Evolutionary conservation across 2,888 invertebrate genomes (phyloP).

Genomic region (Xylophagus ater): DNA sequence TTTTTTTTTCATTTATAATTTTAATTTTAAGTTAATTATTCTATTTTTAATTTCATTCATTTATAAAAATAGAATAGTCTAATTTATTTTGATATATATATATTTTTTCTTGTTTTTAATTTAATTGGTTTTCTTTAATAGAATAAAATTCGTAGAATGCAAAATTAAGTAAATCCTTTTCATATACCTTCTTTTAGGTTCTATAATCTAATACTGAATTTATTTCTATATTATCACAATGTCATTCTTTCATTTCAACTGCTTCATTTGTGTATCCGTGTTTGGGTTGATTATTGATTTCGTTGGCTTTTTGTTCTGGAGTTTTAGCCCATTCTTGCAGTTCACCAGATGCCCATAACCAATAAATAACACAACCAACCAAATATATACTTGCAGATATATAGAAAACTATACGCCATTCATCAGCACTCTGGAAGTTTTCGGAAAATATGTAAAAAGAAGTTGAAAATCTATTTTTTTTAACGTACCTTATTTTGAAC

Average conservation of each 20-base stretch:
- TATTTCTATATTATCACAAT: conserved; percentile 1
- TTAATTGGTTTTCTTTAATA: no score
- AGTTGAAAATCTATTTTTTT: not conserved
- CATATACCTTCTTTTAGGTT: no score
- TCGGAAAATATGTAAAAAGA: conserved; percentile 1
- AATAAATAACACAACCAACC: conserved; percentile 75
- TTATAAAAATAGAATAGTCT: no score
- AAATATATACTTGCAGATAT: conserved; percentile 73
- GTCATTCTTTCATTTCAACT: conserved; percentile 33
- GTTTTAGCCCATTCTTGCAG: conserved; percentile 66
- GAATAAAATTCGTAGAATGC: no score
- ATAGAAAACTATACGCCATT: conserved; percentile 82
- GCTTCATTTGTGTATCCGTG: conserved; percentile 32
- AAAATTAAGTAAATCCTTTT: no score
- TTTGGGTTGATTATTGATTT: conserved; percentile 33
- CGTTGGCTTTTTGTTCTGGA: conserved; percentile 28
- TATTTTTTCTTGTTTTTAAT: no score
- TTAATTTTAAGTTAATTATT: no score
- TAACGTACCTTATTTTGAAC: conserved; percentile 56
- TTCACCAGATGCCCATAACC: conserved; percentile 67
- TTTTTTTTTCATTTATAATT: no score
- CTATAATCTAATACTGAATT: conserved; percentile 4
- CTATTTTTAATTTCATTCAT: no score
- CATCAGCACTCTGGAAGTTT: conserved; percentile 49
- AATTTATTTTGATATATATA: no score